phyloP scores from a whole-genome alignment of 2,797 vertebrate genomes.

The Ctenopoma kingsleyae region DNA sequence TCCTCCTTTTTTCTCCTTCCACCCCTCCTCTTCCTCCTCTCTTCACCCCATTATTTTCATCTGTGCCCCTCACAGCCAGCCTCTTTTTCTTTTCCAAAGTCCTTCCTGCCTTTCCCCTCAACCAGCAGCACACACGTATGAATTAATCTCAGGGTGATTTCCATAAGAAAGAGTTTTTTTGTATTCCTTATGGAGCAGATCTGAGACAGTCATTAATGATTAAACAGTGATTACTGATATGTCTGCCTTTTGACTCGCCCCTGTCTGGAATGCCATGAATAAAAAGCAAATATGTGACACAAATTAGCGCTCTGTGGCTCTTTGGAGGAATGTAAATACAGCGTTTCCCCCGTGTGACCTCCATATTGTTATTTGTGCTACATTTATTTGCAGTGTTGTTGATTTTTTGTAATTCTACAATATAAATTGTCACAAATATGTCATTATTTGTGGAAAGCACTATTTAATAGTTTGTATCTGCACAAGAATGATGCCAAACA shows the following conservation, averaged over 20 bases:
- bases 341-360: not conserved
- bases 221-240: slow-evolving; percentile 43
- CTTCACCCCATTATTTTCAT: slow-evolving; percentile 46
- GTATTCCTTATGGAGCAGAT: slow-evolving; percentile 33
- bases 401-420: no score
- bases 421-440: no score
- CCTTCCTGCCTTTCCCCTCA: slow-evolving; percentile 33
- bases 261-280: slow-evolving; percentile 44
- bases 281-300: slow-evolving; percentile 38
- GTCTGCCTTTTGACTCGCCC: slow-evolving; percentile 41
- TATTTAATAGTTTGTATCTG: not conserved
- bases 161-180: slow-evolving; percentile 44
- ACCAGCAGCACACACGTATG: slow-evolving; percentile 32
- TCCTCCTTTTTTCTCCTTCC: slow-evolving; percentile 25
- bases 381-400: not conserved
- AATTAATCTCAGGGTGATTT: slow-evolving; percentile 54
- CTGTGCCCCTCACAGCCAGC: slow-evolving; percentile 38
- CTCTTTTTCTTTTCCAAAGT: slow-evolving; percentile 53
- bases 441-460: not conserved
- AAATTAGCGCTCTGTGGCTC: slow-evolving; percentile 17
- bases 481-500: not conserved
- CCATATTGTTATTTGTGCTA: not conserved
- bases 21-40: slow-evolving; percentile 39
- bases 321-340: slow-evolving; percentile 19
- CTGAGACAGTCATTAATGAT: slow-evolving; percentile 52